Conservation (phyloP, 1,140 invertebrate species). For the Drosophila serrata region DNA sequence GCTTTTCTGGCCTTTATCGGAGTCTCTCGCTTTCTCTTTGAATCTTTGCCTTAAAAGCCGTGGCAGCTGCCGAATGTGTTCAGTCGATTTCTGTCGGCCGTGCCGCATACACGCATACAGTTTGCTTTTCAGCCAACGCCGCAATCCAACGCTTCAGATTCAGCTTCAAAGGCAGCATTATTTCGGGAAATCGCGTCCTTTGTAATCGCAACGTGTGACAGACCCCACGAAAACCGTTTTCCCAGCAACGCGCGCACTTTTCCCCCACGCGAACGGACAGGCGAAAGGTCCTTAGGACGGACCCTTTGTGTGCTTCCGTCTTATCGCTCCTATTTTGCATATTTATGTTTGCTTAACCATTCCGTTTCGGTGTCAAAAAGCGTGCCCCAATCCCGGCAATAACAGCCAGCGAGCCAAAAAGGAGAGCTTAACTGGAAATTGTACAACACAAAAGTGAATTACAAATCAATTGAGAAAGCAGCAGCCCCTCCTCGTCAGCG, state of each 20-base stretch:
- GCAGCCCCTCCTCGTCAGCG: slow-evolving; percentile 1
- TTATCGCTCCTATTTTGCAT: slow-evolving; percentile 50
- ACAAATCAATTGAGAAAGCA: slow-evolving; percentile 38
- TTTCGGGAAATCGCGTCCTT: slow-evolving; percentile 13
- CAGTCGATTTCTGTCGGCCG: slow-evolving; percentile 85
- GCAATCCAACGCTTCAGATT: slow-evolving; percentile 16
- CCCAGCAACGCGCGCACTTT: slow-evolving; percentile 48
- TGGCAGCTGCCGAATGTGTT: slow-evolving; percentile 46
- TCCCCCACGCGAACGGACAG: slow-evolving; percentile 6
- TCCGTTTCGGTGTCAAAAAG: slow-evolving; percentile 40
- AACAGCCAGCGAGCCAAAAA: slow-evolving; percentile 7
- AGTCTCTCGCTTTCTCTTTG: background rate
- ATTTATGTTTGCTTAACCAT: slow-evolving; percentile 39
- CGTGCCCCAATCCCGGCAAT: slow-evolving; percentile 35
- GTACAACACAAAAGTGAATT: slow-evolving; percentile 47
- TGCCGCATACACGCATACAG: slow-evolving; percentile 68
- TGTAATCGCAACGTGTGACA: slow-evolving; percentile 52
- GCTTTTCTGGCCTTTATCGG: slow-evolving; percentile 16
- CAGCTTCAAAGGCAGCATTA: slow-evolving; percentile 24
- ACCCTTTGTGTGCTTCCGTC: slow-evolving; percentile 20
- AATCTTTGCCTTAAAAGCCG: slow-evolving; percentile 50
- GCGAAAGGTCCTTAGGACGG: background rate
- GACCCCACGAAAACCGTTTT: slow-evolving; percentile 14
- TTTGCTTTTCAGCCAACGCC: slow-evolving; percentile 58
- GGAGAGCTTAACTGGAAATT: slow-evolving; percentile 22